Percentiles rank a stretch among this genome's conserved stretches.
Evolutionary conservation across 2,888 invertebrate species (phyloP).

Genomic region (Eupelmus urozonus): DNA sequence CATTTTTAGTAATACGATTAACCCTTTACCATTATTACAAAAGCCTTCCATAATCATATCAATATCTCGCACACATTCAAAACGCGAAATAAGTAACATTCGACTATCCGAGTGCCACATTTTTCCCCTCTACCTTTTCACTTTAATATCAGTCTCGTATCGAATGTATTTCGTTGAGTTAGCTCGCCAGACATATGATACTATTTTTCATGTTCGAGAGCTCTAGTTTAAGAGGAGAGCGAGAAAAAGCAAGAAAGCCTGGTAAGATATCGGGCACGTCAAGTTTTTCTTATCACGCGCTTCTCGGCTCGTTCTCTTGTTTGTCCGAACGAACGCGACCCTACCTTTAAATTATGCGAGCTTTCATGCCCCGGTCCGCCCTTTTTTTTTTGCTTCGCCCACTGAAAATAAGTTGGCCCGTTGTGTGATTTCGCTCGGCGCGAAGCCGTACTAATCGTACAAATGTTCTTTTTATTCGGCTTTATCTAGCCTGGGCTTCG

Average conservation of each 20-base stretch:
- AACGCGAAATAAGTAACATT: slow-evolving; percentile 1
- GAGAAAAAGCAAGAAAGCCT: slow-evolving; percentile 1
- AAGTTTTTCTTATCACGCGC: slow-evolving; percentile 47
- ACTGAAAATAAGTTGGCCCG: slow-evolving; percentile 18
- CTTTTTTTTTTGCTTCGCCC: slow-evolving; percentile 4
- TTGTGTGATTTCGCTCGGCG: not conserved
- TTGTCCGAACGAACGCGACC: not conserved
- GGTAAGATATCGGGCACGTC: slow-evolving; percentile 18
- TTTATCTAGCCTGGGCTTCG: slow-evolving; percentile 6
- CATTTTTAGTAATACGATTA: not conserved
- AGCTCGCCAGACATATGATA: slow-evolving; percentile 60
- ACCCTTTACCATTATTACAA: slow-evolving; percentile 8
- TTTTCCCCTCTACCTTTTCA: slow-evolving; percentile 26
- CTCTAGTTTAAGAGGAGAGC: slow-evolving; percentile 7
- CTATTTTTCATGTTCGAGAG: slow-evolving; percentile 57
- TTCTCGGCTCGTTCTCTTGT: slow-evolving; percentile 13
- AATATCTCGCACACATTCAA: not conserved
- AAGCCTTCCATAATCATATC: not conserved
- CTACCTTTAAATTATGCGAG: slow-evolving; percentile 26
- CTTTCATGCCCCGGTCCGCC: not conserved
- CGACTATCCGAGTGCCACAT: not conserved
- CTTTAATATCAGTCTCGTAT: slow-evolving; percentile 49
- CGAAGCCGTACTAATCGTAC: slow-evolving; percentile 9
- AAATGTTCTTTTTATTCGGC: slow-evolving; percentile 29
- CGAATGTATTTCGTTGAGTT: slow-evolving; percentile 61